Evolutionary conservation across 2,797 vertebrate genomes (phyloP), one percentile per base, ranked within the genome.

Genomic region (Enteromius radiatus): DNA sequence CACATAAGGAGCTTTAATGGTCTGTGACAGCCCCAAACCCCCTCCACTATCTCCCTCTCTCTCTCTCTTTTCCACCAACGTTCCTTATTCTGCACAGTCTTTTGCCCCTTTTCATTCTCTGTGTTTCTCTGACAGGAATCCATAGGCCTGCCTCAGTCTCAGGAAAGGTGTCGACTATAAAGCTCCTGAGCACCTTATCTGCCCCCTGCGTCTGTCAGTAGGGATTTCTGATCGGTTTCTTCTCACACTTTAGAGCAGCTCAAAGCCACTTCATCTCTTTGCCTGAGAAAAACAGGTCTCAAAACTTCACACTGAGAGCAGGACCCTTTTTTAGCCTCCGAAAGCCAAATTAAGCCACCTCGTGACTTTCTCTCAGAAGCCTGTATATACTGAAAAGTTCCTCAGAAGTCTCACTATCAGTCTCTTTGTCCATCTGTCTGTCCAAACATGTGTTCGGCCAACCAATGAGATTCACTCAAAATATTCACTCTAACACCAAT

Each of bases 1-100:
- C 75, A 79, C 84, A 85, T 85, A 86, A 86, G 85, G 26, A 88
- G 83, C 78, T 65, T 78, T 86, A 88, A 88, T 88, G 84, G 78
- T 73, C 84, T 82, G 76, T 84, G 65, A 85, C 75, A 84, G 69
- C 45, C 81, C 70, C 54, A 78, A 79, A 75, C 78, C 49, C 70
- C 71, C 73, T 47, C 61, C 31, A 61, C 80, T 80, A 41, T 49
- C 49, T 19, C 61, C 33, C 43, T 74, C 43, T 21, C 36, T 74
- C 59, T 56, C 28, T 36, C 45, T 74, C 43, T 15, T 31, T 52
- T 5, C 11, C 49, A 9, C 8, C 28, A 21, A 45, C 26, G 68
- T 56, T 45, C 45, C 36, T 8, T 71, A 23, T 43, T 52, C 49
- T 9, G 33, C 33, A 41, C 9, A 36, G 36, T 45, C 28, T 84